These are phyloP conservation scores for Chrysaora quinquecirrha DNA, from an alignment of 30 jellyfish, hydroid and myxozoan genomes.

Conservation along the genomic window DNA sequence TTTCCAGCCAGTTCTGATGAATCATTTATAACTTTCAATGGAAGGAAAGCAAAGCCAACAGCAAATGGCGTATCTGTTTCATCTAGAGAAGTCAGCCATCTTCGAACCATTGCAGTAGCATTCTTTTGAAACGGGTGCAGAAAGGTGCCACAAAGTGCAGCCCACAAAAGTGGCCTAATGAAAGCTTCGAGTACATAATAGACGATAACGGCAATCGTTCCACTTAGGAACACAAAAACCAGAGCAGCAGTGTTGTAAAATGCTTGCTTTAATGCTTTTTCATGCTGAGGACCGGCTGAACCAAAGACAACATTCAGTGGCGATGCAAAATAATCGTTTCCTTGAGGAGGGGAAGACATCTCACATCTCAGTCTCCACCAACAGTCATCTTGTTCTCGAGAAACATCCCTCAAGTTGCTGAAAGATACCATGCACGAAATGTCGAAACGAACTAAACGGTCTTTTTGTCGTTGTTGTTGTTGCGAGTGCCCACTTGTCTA, in stretches of 20 bases:
- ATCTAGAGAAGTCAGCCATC: conserved; percentile 74
- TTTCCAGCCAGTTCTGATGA: conserved; percentile 75
- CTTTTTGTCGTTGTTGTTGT: no score
- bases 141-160: conserved; percentile 91
- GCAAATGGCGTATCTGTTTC: conserved; percentile 80
- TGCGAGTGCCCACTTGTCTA: no score
- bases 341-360: no score
- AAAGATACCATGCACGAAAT: no score
- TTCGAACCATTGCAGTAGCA: conserved; percentile 71
- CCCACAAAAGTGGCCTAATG: conserved; percentile 95
- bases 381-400: no score
- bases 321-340: conserved; percentile 66
- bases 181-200: conserved; percentile 87
- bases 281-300: conserved; percentile 86
- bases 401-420: no score
- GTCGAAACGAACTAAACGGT: no score
- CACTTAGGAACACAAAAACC: conserved; percentile 79
- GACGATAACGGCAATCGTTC: conserved; percentile 67
- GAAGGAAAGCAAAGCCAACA: conserved; percentile 75
- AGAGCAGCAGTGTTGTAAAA: conserved; percentile 95
- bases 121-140: conserved; percentile 85
- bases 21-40: conserved; percentile 61
- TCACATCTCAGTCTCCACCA: no score
- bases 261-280: conserved; percentile 84
- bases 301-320: conserved; percentile 77